These are phyloP conservation scores for Danio albolineatus DNA, from an alignment of 2,797 vertebrate species.

Conservation along the genomic window DNA sequence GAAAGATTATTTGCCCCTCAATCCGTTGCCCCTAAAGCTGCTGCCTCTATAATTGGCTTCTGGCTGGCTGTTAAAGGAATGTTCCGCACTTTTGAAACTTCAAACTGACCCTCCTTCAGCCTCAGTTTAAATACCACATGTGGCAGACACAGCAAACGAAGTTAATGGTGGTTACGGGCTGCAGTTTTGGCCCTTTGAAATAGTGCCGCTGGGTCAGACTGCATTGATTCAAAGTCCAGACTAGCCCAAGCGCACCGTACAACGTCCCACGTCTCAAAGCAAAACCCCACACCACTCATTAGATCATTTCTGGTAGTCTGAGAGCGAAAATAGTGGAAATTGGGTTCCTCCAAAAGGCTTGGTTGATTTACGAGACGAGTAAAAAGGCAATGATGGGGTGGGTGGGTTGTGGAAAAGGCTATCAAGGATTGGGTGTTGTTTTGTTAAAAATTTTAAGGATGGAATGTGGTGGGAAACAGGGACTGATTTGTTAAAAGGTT, in stretches of 20 bases:
- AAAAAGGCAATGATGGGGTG: conserved; percentile 27
- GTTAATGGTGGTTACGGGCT: conserved; percentile 70
- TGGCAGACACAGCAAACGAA: conserved; percentile 76
- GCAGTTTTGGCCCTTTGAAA: conserved; percentile 78
- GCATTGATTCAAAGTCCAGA: conserved; percentile 67
- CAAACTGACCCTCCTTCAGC: conserved; percentile 77
- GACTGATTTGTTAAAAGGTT: conserved; percentile 45
- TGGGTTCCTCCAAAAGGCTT: conserved; percentile 34
- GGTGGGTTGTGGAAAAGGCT: conserved; percentile 28
- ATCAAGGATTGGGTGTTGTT: conserved; percentile 33
- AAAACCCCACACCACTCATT: conserved; percentile 60
- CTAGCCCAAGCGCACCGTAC: conserved; percentile 50
- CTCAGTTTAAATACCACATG: conserved; percentile 77
- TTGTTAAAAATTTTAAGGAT: conserved; percentile 40
- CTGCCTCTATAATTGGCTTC: conserved; percentile 78
- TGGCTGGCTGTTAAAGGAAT: conserved; percentile 81
- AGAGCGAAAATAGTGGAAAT: conserved; percentile 53
- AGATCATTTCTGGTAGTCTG: conserved; percentile 56
- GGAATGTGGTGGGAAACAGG: conserved; percentile 46
- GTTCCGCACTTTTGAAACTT: conserved; percentile 77
- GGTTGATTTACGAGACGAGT: conserved; percentile 52
- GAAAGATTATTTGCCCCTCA: conserved; percentile 64
- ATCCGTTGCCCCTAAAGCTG: conserved; percentile 68
- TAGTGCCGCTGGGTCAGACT: conserved; percentile 63
- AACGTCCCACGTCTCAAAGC: conserved; percentile 60